Evolutionary conservation across 30 jellyfish, hydroid and myxozoan genomes (phyloP).

Genomic region (Pelagia noctiluca): DNA sequence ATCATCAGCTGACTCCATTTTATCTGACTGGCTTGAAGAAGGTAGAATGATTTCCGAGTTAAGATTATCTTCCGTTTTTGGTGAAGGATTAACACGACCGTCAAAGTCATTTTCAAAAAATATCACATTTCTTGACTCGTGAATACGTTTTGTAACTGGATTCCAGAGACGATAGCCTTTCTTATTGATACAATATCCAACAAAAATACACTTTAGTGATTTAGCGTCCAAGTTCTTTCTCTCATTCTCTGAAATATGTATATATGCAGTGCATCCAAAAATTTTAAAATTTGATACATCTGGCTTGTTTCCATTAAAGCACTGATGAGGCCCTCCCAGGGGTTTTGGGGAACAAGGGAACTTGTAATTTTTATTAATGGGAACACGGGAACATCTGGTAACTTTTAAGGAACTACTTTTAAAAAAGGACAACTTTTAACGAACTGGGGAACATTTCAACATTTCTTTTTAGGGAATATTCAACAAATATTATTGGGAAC

Average conservation of each 20-base stretch:
- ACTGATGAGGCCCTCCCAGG: too few species aligned
- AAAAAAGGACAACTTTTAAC: too few species aligned
- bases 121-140: conserved; percentile 13
- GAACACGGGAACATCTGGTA: too few species aligned
- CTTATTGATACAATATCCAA: conserved; percentile 11
- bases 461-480: too few species aligned
- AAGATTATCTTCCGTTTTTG: background rate
- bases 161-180: conserved; percentile 30
- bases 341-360: too few species aligned
- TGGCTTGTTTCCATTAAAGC: conserved; percentile 28
- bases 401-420: too few species aligned
- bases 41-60: background rate
- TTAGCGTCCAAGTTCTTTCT: conserved; percentile 55
- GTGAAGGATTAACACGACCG: conserved; percentile 20
- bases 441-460: too few species aligned
- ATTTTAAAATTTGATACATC: conserved; percentile 3
- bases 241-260: conserved; percentile 36
- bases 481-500: too few species aligned
- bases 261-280: conserved; percentile 49
- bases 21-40: conserved; percentile 5
- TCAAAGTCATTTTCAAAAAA: conserved; percentile 25
- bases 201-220: conserved; percentile 24
- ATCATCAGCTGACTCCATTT: background rate
- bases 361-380: too few species aligned
- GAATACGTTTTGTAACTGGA: conserved; percentile 18